Percentiles rank a stretch among this genome's conserved stretches.
Conservation (phyloP, 2,888 invertebrate species). For the Enchytraeus crypticus region DNA sequence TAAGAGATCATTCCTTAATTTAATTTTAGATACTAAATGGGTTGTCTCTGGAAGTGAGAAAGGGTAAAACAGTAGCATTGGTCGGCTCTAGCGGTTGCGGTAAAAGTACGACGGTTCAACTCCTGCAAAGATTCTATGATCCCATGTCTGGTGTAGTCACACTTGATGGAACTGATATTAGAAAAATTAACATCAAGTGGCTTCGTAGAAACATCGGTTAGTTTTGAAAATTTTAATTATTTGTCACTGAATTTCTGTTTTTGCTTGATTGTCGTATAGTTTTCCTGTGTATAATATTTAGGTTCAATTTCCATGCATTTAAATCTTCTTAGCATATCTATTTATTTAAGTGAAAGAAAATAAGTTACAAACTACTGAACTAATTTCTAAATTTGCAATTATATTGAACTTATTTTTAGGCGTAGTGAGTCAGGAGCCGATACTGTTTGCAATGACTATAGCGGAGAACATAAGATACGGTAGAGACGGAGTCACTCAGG, state of each 20-base stretch:
- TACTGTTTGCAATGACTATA: conserved; percentile 57
- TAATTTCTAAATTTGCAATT: too few relatives aligned
- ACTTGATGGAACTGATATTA: conserved; percentile 51
- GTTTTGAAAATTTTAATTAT: too few relatives aligned
- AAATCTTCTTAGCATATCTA: too few relatives aligned
- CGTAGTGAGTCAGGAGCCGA: conserved; percentile 54
- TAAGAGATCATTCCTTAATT: too few relatives aligned
- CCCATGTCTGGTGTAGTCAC: conserved; percentile 34
- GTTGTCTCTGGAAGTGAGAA: conserved; percentile 42
- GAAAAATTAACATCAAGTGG: conserved; percentile 50
- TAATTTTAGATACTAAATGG: conserved; percentile 51
- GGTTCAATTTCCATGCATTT: too few relatives aligned
- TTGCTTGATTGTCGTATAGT: too few relatives aligned
- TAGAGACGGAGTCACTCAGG: conserved; percentile 36
- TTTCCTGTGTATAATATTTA: too few relatives aligned
- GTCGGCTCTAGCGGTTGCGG: conserved; percentile 73
- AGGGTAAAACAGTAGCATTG: conserved; percentile 43
- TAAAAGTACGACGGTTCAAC: conserved; percentile 76
- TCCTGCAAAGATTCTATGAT: conserved; percentile 74
- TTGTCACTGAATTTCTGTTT: too few relatives aligned
- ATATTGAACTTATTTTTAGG: too few relatives aligned
- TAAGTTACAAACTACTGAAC: too few relatives aligned
- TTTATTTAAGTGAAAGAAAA: too few relatives aligned
- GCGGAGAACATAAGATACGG: conserved; percentile 54
- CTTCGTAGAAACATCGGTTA: conserved; percentile 47